These are phyloP conservation scores for Aphelocoma californica DNA, from an alignment of 2,797 vertebrate genomes.

Conservation along the genomic window DNA sequence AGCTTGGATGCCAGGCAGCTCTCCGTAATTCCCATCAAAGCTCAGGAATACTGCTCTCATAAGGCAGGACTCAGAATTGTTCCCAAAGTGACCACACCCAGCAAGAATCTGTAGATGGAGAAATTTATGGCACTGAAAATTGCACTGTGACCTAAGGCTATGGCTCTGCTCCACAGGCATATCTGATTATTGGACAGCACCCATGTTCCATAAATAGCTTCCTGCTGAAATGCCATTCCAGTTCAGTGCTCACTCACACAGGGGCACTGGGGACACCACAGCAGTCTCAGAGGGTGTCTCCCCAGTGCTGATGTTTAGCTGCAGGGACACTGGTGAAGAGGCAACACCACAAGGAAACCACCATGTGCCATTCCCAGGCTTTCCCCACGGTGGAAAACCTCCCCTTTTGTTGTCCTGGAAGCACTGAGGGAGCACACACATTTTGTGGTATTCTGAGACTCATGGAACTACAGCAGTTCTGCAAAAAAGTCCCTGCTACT, in stretches of 20 bases:
- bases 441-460: not conserved
- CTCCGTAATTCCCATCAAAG: not conserved
- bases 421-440: not conserved
- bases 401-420: not conserved
- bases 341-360: not conserved
- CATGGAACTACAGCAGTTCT: not conserved
- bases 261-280: not conserved
- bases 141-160: constrained; percentile 47
- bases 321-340: not conserved
- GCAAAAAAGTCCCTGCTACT: not conserved
- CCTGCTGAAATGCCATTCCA: constrained; percentile 2
- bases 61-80: not conserved
- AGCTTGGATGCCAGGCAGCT: not conserved
- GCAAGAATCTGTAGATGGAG: constrained; percentile 27
- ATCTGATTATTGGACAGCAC: constrained; percentile 31
- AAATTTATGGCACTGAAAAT: constrained; percentile 30
- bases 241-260: not conserved
- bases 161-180: constrained; percentile 11
- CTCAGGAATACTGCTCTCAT: not conserved
- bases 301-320: not conserved
- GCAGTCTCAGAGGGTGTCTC: not conserved
- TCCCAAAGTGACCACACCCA: constrained; percentile 35
- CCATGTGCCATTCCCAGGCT: not conserved
- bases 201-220: constrained; percentile 47
- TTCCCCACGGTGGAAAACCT: rapidly evolving